These are phyloP conservation scores for Drosophila borborema DNA, from an alignment of 2,888 invertebrate species.

Conservation along the genomic window DNA sequence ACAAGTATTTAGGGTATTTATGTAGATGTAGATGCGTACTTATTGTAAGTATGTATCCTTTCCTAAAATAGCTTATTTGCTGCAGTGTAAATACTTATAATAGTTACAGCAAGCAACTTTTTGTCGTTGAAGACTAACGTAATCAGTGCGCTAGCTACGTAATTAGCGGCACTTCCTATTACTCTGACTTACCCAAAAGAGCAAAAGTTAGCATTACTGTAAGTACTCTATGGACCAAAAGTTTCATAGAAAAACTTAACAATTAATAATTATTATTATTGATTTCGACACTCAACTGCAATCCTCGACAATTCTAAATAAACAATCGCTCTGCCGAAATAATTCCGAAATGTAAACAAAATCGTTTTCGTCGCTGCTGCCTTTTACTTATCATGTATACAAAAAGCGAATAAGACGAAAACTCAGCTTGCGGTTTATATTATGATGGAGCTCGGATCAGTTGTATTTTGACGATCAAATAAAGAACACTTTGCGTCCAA, in stretches of 20 bases:
- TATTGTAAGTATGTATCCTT: neutral
- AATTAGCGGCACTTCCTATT: neutral
- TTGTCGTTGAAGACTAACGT: neutral
- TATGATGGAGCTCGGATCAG: neutral
- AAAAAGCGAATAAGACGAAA: neutral
- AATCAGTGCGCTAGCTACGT: neutral
- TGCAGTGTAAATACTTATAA: neutral
- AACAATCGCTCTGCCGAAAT: neutral
- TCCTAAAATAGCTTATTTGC: neutral
- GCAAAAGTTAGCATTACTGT: neutral
- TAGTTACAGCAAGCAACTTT: neutral
- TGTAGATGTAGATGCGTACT: too few relatives aligned
- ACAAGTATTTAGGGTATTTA: too few relatives aligned
- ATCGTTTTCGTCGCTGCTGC: neutral
- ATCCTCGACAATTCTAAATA: neutral
- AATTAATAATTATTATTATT: neutral
- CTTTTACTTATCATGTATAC: neutral
- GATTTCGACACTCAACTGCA: too few relatives aligned
- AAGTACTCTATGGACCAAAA: neutral
- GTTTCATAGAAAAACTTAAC: neutral
- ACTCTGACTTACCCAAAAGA: too few relatives aligned
- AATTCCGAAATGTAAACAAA: neutral
- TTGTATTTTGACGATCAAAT: neutral
- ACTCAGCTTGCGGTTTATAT: neutral
- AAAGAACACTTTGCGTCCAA: neutral